Conservation (phyloP, 2,113 vertebrate species). For the Acrocephalus arundinaceus region DNA sequence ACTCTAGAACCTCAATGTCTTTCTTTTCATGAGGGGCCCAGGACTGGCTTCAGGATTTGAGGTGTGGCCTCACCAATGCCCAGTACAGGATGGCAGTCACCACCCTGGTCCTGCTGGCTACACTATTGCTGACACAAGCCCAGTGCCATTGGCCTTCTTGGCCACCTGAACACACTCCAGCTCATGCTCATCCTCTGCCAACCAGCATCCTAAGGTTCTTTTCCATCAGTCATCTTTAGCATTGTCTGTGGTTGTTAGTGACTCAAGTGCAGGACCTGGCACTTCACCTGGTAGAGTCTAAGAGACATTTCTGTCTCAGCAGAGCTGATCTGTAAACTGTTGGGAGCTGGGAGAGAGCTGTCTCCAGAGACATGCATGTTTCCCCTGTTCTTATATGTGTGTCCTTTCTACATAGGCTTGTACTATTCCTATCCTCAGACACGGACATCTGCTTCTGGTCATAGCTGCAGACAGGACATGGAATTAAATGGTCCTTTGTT, state of each 20-base stretch:
- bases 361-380: background rate
- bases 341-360: background rate
- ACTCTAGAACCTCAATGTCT: background rate
- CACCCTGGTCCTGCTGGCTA: background rate
- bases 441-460: background rate
- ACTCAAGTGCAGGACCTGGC: accelerated
- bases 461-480: background rate
- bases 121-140: background rate
- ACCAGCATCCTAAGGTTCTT: background rate
- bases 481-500: background rate
- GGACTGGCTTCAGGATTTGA: background rate
- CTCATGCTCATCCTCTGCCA: background rate
- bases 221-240: background rate
- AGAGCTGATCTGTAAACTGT: background rate
- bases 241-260: background rate
- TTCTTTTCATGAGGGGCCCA: background rate
- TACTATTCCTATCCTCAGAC: background rate
- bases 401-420: background rate
- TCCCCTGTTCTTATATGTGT: background rate
- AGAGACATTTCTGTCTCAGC: background rate
- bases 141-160: background rate
- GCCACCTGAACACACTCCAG: background rate
- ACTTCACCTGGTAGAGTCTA: background rate
- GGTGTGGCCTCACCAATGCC: background rate
- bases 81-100: background rate